phyloP scores from a whole-genome alignment of 1,140 invertebrate species.

The Drosophila punjabiensis region DNA sequence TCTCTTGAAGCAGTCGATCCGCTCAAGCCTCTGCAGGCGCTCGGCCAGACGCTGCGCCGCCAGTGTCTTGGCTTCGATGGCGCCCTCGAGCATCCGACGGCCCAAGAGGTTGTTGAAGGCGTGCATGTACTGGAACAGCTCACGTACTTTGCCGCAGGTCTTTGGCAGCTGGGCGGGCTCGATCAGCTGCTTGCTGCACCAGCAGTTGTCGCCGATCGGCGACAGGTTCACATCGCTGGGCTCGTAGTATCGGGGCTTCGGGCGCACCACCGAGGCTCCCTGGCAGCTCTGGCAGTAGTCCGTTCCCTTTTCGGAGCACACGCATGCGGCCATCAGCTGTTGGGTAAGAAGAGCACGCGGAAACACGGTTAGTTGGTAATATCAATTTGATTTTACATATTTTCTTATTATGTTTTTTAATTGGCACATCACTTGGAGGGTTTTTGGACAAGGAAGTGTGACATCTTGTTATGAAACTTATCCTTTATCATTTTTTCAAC shows the following conservation, averaged over 20 bases:
- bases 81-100: slow-evolving; percentile 72
- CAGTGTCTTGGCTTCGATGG: slow-evolving; percentile 72
- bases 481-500: no score
- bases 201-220: slow-evolving; percentile 80
- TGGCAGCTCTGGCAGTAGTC: slow-evolving; percentile 73
- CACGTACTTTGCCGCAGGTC: slow-evolving; percentile 82
- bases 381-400: neutral
- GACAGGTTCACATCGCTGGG: slow-evolving; percentile 59
- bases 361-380: neutral
- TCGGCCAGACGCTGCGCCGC: slow-evolving; percentile 76
- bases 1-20: slow-evolving; percentile 61
- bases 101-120: slow-evolving; percentile 75
- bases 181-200: slow-evolving; percentile 77
- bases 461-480: no score
- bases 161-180: slow-evolving; percentile 79
- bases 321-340: slow-evolving; percentile 65
- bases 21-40: slow-evolving; percentile 69
- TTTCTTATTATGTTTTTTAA: neutral
- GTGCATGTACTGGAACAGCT: slow-evolving; percentile 73
- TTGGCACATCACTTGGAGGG: neutral
- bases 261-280: slow-evolving; percentile 59
- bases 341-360: neutral
- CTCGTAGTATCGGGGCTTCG: slow-evolving; percentile 63
- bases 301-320: slow-evolving; percentile 84
- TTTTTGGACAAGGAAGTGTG: no score